These are phyloP conservation scores for Stichopus horrens DNA, from an alignment of 53 echinoderm and acorn worm species.

Conservation along the genomic window DNA sequence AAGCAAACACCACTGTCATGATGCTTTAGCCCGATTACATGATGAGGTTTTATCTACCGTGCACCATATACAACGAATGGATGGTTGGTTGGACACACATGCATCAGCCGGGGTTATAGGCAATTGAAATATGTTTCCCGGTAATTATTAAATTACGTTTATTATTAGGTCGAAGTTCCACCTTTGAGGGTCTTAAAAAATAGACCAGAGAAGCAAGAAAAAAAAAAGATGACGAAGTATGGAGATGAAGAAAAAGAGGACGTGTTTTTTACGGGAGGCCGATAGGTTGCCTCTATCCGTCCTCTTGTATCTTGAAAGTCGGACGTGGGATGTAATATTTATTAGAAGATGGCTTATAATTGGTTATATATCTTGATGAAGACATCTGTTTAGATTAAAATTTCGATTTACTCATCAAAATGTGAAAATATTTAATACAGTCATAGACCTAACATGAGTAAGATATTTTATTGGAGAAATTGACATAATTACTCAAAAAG, in stretches of 20 bases:
- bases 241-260: too few relatives aligned
- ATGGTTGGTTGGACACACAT: background rate
- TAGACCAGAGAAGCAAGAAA: too few relatives aligned
- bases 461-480: too few relatives aligned
- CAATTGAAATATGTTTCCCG: background rate
- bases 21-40: conserved; percentile 7
- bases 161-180: conserved; percentile 9
- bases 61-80: too few relatives aligned
- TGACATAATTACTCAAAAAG: too few relatives aligned
- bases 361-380: background rate
- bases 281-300: too few relatives aligned
- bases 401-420: background rate
- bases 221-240: too few relatives aligned
- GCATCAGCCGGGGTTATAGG: background rate
- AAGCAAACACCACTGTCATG: conserved; percentile 6
- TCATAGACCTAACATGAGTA: background rate
- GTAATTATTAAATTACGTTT: conserved; percentile 41
- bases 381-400: background rate
- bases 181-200: background rate
- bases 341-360: too few relatives aligned
- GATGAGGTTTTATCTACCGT: background rate
- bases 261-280: too few relatives aligned
- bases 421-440: background rate
- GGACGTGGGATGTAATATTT: too few relatives aligned
- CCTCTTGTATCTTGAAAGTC: too few relatives aligned